Conservation (phyloP, 2,888 invertebrate species). For the Dysmachus trigonus region DNA sequence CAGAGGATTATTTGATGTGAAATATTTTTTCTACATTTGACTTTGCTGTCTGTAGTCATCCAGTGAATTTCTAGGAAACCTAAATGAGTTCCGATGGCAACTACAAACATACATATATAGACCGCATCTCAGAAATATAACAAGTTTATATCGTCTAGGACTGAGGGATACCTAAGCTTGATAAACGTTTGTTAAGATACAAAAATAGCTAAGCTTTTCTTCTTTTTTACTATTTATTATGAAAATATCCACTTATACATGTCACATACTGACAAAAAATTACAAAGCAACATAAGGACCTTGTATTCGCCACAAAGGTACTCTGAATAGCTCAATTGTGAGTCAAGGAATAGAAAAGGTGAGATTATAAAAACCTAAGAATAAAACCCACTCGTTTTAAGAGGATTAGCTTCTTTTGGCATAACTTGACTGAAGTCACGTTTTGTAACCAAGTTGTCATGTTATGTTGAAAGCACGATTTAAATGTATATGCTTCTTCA, state of each 20-base stretch:
- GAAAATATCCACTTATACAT: neutral
- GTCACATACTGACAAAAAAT: neutral
- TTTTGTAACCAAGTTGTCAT: too few relatives aligned
- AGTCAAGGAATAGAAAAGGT: neutral
- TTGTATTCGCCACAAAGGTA: neutral
- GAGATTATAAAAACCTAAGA: neutral
- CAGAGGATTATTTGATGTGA: too few relatives aligned
- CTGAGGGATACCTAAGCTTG: too few relatives aligned
- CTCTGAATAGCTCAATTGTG: neutral
- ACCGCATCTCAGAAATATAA: neutral
- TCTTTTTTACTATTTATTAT: neutral
- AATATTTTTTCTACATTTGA: too few relatives aligned
- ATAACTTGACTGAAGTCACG: neutral
- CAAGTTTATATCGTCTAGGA: too few relatives aligned
- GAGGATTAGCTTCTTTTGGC: neutral
- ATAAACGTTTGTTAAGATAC: neutral
- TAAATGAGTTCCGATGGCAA: neutral
- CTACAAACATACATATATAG: too few relatives aligned
- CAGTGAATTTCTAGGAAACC: too few relatives aligned
- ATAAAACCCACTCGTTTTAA: neutral
- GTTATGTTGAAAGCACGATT: neutral
- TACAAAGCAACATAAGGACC: neutral
- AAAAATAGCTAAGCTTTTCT: neutral
- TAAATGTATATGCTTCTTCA: neutral
- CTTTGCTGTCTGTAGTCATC: too few relatives aligned